Base-by-base conservation (phyloP, 2,888 invertebrate genomes). In the Microplitis deprimator region DNA sequence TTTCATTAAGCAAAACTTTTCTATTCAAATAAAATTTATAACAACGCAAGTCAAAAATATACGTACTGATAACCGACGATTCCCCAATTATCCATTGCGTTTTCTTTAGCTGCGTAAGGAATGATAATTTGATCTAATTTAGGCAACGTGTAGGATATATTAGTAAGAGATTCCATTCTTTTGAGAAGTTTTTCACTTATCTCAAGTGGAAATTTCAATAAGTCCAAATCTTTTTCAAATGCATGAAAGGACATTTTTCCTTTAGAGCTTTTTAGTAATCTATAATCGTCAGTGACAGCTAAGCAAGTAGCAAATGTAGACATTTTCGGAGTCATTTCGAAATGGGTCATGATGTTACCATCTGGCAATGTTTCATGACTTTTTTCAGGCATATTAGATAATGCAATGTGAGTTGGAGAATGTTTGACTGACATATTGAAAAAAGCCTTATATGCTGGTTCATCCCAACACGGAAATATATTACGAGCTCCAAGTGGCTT, bases 121-220 rank as follows among this genome's bases (percentile, higher is more conserved):
- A 97, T 90, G 0, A 96, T 96, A 39, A 96, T 94, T 95, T 97
- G 95, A 88, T 97, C 97, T 67, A 95, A 93, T 90, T 96, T 96
- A 0, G 95, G 94, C 79, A 96, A 85, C 0, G 96, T 96, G 85
- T 95, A 97, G 61, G 93, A 91, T 60, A 96, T 93, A 84, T 93
- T 93, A 85, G 96, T 97, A 85, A 94, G 96, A 1, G 93, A 91
- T 85, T 96, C 95, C 79, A 94, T 92, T 83, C 93, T 95, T 72
- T 92, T 92, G 0, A 97, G 88, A n/a, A 96, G 93, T 86, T 93
- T 93, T 0, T 95, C 94, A 0, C 96, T 96, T 5, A 95, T 93
- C 39, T 94, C 92, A n/a, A 96, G 87, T 0, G 96, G 95, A 83
- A 94, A 95, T 3, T 93, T 92, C 0, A 95, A 94, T 29, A 96